Conservation (phyloP, 2,797 vertebrate genomes). For the Phrynocephalus forsythii region DNA sequence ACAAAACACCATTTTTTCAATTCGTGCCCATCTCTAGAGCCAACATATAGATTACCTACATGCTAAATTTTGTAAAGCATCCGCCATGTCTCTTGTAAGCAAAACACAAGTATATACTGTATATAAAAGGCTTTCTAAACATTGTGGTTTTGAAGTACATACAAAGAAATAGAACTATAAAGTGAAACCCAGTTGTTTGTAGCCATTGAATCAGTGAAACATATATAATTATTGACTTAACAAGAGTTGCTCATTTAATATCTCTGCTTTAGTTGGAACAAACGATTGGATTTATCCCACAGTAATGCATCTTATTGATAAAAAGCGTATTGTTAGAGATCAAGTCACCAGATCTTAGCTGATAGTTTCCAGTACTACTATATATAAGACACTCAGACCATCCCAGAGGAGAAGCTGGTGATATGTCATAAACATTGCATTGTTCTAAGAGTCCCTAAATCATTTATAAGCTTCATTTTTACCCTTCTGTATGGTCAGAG, state of each 20-base stretch:
- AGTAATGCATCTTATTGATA: background rate
- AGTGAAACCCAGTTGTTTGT: too few relatives aligned
- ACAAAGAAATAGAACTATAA: background rate
- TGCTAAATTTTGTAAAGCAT: background rate
- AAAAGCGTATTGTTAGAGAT: background rate
- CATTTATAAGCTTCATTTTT: conserved; percentile 21
- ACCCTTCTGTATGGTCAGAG: conserved; percentile 14
- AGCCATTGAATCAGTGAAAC: too few relatives aligned
- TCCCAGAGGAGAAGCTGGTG: background rate
- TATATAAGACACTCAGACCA: background rate
- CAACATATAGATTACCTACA: background rate
- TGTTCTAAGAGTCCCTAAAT: conserved; percentile 14
- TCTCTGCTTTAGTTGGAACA: too few relatives aligned
- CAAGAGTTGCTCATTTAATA: too few relatives aligned
- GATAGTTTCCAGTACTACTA: background rate
- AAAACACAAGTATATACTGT: too few relatives aligned
- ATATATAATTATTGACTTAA: too few relatives aligned
- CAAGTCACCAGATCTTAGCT: background rate
- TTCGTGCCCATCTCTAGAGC: background rate
- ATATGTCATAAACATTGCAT: background rate
- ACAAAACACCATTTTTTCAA: too few relatives aligned
- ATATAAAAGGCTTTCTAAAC: background rate
- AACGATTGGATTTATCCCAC: too few relatives aligned
- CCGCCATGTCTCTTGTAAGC: background rate
- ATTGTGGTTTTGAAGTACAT: background rate